These are phyloP conservation scores for Psittacula cyanocephala DNA, from an alignment of 2,113 vertebrate genomes.

Conservation along the genomic window DNA sequence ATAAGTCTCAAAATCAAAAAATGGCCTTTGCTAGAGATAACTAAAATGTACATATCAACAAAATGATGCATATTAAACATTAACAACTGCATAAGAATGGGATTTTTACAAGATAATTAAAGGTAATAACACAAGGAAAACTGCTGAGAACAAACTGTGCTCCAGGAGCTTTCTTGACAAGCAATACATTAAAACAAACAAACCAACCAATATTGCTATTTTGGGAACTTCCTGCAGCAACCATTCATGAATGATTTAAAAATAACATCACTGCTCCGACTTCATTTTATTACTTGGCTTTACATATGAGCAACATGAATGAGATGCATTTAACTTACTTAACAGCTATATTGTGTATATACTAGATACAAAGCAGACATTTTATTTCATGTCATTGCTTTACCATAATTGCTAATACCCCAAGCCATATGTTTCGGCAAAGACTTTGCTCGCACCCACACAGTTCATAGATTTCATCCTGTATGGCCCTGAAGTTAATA, in stretches of 20 bases:
- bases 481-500: neutral
- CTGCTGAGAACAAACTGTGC: neutral
- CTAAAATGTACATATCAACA: neutral
- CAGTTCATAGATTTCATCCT: neutral
- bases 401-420: neutral
- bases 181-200: neutral
- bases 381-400: neutral
- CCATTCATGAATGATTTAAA: neutral
- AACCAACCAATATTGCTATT: neutral
- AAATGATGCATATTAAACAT: neutral
- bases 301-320: neutral
- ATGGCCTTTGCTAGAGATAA: neutral
- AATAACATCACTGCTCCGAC: neutral
- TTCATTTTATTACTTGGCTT: neutral
- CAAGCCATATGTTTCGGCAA: neutral
- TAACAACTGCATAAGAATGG: neutral
- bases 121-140: neutral
- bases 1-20: neutral
- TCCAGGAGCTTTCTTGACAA: neutral
- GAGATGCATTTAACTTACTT: neutral
- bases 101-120: neutral
- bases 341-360: neutral
- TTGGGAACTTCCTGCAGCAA: neutral
- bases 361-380: neutral
- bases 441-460: neutral